Evolutionary conservation across 2,797 vertebrate genomes (phyloP).

Genomic region (Harpagifer antarcticus): DNA sequence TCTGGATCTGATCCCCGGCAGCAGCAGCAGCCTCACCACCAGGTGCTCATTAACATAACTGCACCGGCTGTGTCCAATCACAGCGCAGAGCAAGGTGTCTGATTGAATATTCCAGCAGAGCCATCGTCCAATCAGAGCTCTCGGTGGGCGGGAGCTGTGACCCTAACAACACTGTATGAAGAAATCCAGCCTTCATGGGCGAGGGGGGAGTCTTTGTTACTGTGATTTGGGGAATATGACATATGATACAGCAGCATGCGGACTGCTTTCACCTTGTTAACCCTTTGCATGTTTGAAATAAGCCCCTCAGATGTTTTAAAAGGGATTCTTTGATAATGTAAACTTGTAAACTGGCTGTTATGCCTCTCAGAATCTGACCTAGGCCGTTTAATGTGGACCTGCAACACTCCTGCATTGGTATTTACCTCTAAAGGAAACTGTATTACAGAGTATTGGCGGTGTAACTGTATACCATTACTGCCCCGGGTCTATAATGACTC

Average conservation of each 20-base stretch:
- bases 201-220: slow-evolving; percentile 58
- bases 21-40: slow-evolving; percentile 72
- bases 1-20: slow-evolving; percentile 22
- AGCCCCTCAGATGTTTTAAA: slow-evolving; percentile 15
- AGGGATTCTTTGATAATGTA: slow-evolving; percentile 7
- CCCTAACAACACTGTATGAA: slow-evolving; percentile 48
- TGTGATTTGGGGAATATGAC: slow-evolving; percentile 60
- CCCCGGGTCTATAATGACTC: slow-evolving; percentile 81
- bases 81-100: slow-evolving; percentile 72
- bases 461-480: slow-evolving; percentile 83
- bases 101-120: slow-evolving; percentile 73
- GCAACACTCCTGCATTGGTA: slow-evolving; percentile 49
- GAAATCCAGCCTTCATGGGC: slow-evolving; percentile 47
- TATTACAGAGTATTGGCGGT: slow-evolving; percentile 80
- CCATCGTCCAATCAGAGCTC: slow-evolving; percentile 74
- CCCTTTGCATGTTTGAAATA: slow-evolving; percentile 33
- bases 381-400: slow-evolving; percentile 37
- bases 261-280: slow-evolving; percentile 63
- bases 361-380: slow-evolving; percentile 41
- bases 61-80: slow-evolving; percentile 84
- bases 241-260: slow-evolving; percentile 60
- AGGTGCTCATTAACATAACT: slow-evolving; percentile 90
- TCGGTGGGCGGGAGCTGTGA: slow-evolving; percentile 62
- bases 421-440: slow-evolving; percentile 74
- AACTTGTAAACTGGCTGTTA: slow-evolving; percentile 47